Conservation (phyloP, 2,113 vertebrate species). For the Puntigrus tetrazona region DNA sequence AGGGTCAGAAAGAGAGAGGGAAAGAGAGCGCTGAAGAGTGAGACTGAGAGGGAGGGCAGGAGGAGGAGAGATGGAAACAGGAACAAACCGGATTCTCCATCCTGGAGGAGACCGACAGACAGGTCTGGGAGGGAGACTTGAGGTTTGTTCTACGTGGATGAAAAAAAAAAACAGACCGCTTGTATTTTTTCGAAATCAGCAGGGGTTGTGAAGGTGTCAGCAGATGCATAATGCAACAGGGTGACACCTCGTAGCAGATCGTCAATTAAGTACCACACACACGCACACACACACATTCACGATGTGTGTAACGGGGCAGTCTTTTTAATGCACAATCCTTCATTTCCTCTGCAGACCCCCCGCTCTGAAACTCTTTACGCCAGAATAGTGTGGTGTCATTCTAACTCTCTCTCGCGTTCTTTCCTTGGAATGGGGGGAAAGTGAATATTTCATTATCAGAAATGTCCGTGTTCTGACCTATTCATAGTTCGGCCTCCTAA, state of each 20-base stretch:
- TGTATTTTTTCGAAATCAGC: slow-evolving; percentile 3
- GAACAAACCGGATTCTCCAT: slow-evolving; percentile 49
- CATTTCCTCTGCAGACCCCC: slow-evolving; percentile 15
- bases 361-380: slow-evolving; percentile 20
- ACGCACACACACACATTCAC: slow-evolving; percentile 4
- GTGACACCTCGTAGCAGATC: background rate
- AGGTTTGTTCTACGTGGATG: slow-evolving; percentile 9
- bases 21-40: background rate
- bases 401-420: background rate
- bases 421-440: background rate
- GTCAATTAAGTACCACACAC: background rate
- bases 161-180: background rate
- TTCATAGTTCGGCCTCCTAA: slow-evolving; percentile 52
- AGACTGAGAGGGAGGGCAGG: slow-evolving; percentile 2
- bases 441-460: slow-evolving; percentile 53
- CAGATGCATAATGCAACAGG: slow-evolving; percentile 43
- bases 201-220: slow-evolving; percentile 31
- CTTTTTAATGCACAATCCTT: slow-evolving; percentile 11
- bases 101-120: slow-evolving; percentile 39
- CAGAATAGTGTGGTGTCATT: background rate
- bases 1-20: background rate
- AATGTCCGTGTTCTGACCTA: slow-evolving; percentile 7
- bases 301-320: slow-evolving; percentile 13
- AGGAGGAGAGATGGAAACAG: slow-evolving; percentile 27
- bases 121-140: slow-evolving; percentile 28